These are phyloP conservation scores for Physella acuta DNA, from an alignment of 1,140 invertebrate genomes.

Conservation along the genomic window DNA sequence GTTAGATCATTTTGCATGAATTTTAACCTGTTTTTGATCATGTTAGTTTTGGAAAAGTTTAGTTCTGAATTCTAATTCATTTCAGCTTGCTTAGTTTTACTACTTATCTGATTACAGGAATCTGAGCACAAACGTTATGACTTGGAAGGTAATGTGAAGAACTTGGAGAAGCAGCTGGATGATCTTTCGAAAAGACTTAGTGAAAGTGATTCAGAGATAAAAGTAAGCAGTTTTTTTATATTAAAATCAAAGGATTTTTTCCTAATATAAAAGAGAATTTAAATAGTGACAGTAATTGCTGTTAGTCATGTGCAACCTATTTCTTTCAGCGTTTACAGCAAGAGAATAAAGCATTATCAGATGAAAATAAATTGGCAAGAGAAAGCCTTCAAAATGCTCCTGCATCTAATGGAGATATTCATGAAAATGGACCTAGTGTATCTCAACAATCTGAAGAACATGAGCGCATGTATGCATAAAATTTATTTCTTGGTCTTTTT, in stretches of 20 bases:
- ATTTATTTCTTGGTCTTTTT: too few relatives aligned
- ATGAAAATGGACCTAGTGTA: constrained; percentile 65
- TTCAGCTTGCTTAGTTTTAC: neutral
- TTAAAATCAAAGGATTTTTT: too few relatives aligned
- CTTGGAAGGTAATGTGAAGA: constrained; percentile 44
- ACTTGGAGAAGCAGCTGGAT: constrained; percentile 42
- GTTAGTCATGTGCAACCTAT: too few relatives aligned
- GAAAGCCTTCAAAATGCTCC: constrained; percentile 48
- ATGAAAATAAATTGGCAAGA: constrained; percentile 51
- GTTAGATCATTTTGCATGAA: constrained; percentile 26
- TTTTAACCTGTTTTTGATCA: neutral
- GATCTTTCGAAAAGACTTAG: constrained; percentile 16
- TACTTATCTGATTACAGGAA: constrained; percentile 27
- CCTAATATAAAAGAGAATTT: too few relatives aligned
- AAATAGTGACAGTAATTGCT: too few relatives aligned
- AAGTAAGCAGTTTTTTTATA: too few relatives aligned
- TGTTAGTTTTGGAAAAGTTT: neutral
- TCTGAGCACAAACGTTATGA: constrained; percentile 36
- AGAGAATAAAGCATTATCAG: constrained; percentile 60
- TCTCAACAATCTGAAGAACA: constrained; percentile 49
- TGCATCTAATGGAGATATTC: constrained; percentile 62
- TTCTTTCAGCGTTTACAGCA: constrained; percentile 55
- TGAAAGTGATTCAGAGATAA: constrained; percentile 7
- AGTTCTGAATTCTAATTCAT: neutral
- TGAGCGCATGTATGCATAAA: constrained; percentile 51